phyloP scores from a whole-genome alignment of 2,113 vertebrate genomes.

The Pelvicachromis taeniatus region DNA sequence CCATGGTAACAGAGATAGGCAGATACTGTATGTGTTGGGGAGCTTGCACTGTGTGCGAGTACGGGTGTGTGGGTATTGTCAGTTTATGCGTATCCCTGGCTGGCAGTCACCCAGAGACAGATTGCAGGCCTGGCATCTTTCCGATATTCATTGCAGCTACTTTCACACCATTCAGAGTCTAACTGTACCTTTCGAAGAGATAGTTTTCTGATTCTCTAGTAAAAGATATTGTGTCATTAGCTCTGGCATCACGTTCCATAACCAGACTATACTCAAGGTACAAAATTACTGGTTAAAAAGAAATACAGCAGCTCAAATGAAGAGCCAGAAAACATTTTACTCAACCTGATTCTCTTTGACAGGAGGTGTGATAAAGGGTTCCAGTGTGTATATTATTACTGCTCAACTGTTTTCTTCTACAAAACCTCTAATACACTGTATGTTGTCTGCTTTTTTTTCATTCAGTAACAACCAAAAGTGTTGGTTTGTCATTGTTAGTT shows the following conservation, averaged over 20 bases:
- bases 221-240: not conserved
- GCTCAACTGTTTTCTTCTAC: not conserved
- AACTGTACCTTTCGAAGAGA: conserved; percentile 1
- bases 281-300: not conserved
- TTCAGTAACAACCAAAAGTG: not conserved
- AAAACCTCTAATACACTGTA: not conserved
- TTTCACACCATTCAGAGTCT: conserved; percentile 19
- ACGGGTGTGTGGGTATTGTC: conserved; percentile 27
- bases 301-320: not conserved
- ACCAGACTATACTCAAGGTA: not conserved
- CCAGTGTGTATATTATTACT: not conserved
- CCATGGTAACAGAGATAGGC: conserved; percentile 63
- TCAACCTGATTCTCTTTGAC: not conserved
- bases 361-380: not conserved
- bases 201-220: not conserved
- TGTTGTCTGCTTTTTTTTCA: not conserved
- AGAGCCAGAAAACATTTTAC: not conserved
- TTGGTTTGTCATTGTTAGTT: too few relatives aligned
- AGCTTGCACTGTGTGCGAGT: conserved; percentile 20
- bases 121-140: conserved; percentile 54
- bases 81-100: conserved; percentile 43
- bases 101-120: conserved; percentile 59
- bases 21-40: conserved; percentile 33
- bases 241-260: not conserved
- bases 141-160: conserved; percentile 39